A percentile compares a stretch with the other conserved stretches of the same genome.
phyloP scores from a whole-genome alignment of 2,888 invertebrate genomes.

The Timema cristinae region DNA sequence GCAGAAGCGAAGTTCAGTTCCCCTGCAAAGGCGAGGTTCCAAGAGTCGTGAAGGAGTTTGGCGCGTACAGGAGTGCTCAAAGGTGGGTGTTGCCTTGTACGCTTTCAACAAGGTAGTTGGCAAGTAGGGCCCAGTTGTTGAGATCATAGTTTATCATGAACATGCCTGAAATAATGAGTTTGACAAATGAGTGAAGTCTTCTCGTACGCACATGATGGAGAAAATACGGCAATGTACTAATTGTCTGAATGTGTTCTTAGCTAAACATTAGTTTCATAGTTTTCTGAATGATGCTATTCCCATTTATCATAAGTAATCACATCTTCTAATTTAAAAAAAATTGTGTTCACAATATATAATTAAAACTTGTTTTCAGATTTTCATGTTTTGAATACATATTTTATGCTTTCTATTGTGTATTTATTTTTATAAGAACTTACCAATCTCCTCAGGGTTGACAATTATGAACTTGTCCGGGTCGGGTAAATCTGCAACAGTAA shows the following conservation, averaged over 20 bases:
- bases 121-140: conserved; percentile 71
- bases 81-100: conserved; percentile 43
- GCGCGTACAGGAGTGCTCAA: conserved; percentile 60
- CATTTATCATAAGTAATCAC: too few relatives aligned
- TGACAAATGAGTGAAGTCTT: too few relatives aligned
- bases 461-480: conserved; percentile 63
- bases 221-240: too few relatives aligned
- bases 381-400: not conserved
- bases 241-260: too few relatives aligned
- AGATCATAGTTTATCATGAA: conserved; percentile 80
- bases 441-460: conserved; percentile 80
- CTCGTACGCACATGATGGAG: too few relatives aligned
- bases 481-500: conserved; percentile 54
- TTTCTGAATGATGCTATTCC: too few relatives aligned
- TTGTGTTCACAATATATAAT: too few relatives aligned
- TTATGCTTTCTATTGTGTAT: not conserved
- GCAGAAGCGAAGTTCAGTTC: conserved; percentile 71
- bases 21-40: conserved; percentile 74
- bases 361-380: too few relatives aligned
- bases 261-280: too few relatives aligned
- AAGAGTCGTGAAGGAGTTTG: conserved; percentile 71
- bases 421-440: conserved; percentile 44
- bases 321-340: too few relatives aligned
- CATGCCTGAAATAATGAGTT: conserved; percentile 53
- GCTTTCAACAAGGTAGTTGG: conserved; percentile 51